Percentiles rank a stretch among this genome's conserved stretches.
These are phyloP conservation scores for Numida meleagris DNA, from an alignment of 2,113 vertebrate genomes.

Conservation along the genomic window DNA sequence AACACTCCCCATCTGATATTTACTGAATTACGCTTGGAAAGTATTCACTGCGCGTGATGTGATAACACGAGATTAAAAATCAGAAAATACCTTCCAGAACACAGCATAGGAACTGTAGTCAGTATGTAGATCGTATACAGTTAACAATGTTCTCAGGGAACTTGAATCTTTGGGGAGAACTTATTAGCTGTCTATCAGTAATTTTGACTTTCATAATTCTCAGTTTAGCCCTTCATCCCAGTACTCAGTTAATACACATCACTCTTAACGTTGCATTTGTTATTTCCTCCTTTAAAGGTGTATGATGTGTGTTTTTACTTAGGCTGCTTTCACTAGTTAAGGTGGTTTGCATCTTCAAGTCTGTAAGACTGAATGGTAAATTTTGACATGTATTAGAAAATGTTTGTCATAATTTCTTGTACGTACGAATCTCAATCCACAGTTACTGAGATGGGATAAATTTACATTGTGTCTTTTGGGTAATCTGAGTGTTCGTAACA, in stretches of 20 bases:
- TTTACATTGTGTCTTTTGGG: neutral
- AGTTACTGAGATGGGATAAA: neutral
- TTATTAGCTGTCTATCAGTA: neutral
- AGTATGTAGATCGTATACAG: neutral
- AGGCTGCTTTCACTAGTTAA: slow-evolving; percentile 21
- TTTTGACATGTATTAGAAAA: slow-evolving; percentile 40
- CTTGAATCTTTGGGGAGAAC: neutral
- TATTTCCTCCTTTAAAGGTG: neutral
- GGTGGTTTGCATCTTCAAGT: neutral
- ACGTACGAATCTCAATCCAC: neutral
- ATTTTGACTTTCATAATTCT: neutral
- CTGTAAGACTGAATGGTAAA: neutral
- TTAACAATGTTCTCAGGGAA: neutral
- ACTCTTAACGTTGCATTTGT: neutral
- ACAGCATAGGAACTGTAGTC: neutral
- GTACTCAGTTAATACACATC: neutral
- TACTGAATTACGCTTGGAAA: neutral
- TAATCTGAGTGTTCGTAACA: neutral
- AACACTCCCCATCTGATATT: neutral
- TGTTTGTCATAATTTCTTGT: neutral
- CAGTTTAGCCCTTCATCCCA: neutral
- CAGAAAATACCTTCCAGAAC: neutral
- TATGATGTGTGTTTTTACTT: neutral
- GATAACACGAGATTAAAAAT: neutral
- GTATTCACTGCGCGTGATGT: neutral